Evolutionary conservation across 1,140 invertebrate genomes (phyloP).

Genomic region (Habropoda laboriosa): DNA sequence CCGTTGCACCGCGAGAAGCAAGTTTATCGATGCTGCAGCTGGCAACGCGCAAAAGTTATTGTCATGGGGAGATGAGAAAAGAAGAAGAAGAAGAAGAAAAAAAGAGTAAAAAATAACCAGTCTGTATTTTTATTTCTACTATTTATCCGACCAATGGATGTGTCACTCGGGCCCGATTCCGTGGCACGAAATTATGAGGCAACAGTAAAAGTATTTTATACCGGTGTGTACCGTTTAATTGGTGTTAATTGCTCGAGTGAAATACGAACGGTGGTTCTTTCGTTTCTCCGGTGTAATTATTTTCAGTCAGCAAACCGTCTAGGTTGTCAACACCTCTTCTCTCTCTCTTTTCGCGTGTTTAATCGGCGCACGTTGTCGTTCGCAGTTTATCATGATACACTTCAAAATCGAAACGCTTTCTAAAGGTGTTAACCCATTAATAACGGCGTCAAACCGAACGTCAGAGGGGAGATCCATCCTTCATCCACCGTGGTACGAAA

Average conservation of each 20-base stretch:
- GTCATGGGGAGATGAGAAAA: background rate
- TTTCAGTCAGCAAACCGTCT: background rate
- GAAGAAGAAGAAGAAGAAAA: too few species aligned
- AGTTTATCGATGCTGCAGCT: background rate
- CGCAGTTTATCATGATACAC: background rate
- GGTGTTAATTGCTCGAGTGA: background rate
- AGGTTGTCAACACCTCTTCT: background rate
- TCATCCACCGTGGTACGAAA: background rate
- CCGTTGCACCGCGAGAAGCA: background rate
- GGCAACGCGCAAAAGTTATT: background rate
- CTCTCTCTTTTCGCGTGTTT: background rate
- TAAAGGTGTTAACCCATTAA: constrained; percentile 23
- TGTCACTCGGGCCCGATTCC: too few species aligned
- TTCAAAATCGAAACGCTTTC: constrained; percentile 12
- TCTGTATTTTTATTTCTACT: too few species aligned
- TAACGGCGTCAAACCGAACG: background rate
- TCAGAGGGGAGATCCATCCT: background rate
- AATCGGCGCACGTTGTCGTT: background rate
- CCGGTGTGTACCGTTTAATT: background rate
- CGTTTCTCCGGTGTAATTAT: background rate
- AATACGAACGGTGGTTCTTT: background rate
- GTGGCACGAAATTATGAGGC: background rate
- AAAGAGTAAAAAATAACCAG: too few species aligned
- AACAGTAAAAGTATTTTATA: background rate
- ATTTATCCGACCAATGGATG: background rate